Percentiles rank a stretch among this genome's conserved stretches.
These are phyloP conservation scores for Takifugu flavidus DNA, from an alignment of 2,113 vertebrate species.

Conservation along the genomic window DNA sequence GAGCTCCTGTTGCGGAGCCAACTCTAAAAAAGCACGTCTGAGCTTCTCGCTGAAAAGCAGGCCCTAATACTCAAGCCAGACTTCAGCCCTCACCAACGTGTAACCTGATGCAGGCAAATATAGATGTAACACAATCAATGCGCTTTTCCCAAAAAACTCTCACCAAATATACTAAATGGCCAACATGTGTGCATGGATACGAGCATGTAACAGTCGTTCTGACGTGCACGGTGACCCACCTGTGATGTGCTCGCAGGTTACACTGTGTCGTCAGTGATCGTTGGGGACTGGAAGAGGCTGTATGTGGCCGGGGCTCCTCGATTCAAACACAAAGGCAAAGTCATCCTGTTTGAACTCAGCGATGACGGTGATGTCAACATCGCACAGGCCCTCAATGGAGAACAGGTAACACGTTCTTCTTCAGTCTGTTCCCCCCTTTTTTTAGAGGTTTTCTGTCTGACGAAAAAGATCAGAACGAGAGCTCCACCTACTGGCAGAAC, in stretches of 20 bases:
- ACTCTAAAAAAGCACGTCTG: slow-evolving; percentile 1
- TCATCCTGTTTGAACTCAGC: slow-evolving; percentile 87
- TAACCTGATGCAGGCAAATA: neutral
- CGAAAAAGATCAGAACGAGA: neutral
- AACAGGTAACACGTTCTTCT: slow-evolving; percentile 79
- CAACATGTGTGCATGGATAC: too few species aligned
- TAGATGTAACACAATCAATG: too few species aligned
- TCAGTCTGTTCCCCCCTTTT: neutral
- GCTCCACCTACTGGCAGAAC: slow-evolving; percentile 46
- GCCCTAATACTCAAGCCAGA: neutral
- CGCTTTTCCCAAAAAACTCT: too few species aligned
- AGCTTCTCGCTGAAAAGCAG: neutral
- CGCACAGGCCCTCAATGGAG: slow-evolving; percentile 84
- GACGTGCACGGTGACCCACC: slow-evolving; percentile 6
- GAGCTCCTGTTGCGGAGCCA: slow-evolving; percentile 1
- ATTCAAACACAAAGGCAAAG: slow-evolving; percentile 95
- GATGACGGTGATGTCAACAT: slow-evolving; percentile 74
- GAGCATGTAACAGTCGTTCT: neutral
- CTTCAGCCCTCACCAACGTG: neutral
- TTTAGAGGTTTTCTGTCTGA: neutral
- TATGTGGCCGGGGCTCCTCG: slow-evolving; percentile 90
- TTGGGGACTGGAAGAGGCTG: slow-evolving; percentile 75
- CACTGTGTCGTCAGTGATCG: slow-evolving; percentile 83
- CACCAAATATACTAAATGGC: too few species aligned
- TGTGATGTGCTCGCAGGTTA: slow-evolving; percentile 78